Base-by-base conservation (phyloP, 2,797 vertebrate species). In the Parambassis ranga region DNA sequence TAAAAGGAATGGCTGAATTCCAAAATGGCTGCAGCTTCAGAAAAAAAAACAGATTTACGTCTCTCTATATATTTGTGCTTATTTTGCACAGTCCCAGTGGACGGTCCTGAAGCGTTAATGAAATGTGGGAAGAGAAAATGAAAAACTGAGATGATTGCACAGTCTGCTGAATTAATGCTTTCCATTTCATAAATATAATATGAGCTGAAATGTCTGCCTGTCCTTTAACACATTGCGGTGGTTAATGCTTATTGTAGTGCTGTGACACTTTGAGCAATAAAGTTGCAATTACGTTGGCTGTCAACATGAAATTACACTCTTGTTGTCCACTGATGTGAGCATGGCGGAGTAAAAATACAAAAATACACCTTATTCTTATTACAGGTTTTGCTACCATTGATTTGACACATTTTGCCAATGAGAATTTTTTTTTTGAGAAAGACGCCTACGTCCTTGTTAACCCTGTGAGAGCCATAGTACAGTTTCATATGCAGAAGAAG, bases 131-230 rank as follows among this genome's bases (percentile, higher is more conserved):
- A 47, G 70, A 55, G 51, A 68, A 80, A 75, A 80, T 68, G 28
- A 75, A 71, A 79, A 78, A 53, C 8, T 23, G 33, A 36, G 61
- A 65, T 66, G 66, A 72, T 56, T 67, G 60, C 65, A 62, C 47
- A 28, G 59, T 61, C 66, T 46, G 56, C 63, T 63, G 73, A 79
- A 73, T 82, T 63, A 82, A 82, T 79, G 73, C 61, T 57, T 75
- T 52, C 53, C 47, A 41, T 73, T 75, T 62, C 58, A 52, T 68
- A 60, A 74, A 67, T 63, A 71, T 50, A 62, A 71, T 49, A 63
- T 55, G 32, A 61, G 36, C 38, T 22, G 8, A 30, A 35, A 69
- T n/a, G 64, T 52, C 55, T 42, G 56, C 52, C 33, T n/a, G 28
- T 59, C 42, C 49, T 41, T 60, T 70, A 48, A 50, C 55, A 20